A percentile compares a stretch with the other conserved stretches of the same genome.
Conservation (phyloP, 2,888 invertebrate species). For the Trissoscelio sp. region DNA sequence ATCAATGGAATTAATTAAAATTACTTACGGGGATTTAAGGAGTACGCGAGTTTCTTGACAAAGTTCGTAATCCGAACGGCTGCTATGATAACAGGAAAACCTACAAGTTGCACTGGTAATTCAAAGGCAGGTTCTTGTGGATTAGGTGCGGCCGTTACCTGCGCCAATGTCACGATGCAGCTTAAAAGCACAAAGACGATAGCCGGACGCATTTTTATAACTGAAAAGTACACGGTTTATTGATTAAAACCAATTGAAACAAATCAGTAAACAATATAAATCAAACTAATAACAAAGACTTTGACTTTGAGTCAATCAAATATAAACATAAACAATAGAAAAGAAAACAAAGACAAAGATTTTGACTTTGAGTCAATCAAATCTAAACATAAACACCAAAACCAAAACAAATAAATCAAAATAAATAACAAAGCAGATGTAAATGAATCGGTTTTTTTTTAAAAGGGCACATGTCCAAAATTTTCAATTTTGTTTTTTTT, state of each 20-base stretch:
- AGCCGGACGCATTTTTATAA: conserved; percentile 76
- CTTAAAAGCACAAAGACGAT: conserved; percentile 75
- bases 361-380: too few relatives aligned
- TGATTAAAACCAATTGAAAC: neutral
- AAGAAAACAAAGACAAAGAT: too few relatives aligned
- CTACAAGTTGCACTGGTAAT: conserved; percentile 92
- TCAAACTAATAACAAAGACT: too few relatives aligned
- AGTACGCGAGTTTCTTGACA: conserved; percentile 92
- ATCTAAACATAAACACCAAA: too few relatives aligned
- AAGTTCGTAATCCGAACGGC: conserved; percentile 92
- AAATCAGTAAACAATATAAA: neutral
- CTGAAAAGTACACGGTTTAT: conserved; percentile 20
- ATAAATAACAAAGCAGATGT: too few relatives aligned
- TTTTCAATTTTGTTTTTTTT: too few relatives aligned
- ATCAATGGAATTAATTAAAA: conserved; percentile 55
- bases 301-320: too few relatives aligned
- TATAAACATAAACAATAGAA: too few relatives aligned
- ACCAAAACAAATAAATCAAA: too few relatives aligned
- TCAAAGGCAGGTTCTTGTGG: conserved; percentile 87
- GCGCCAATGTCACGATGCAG: conserved; percentile 75
- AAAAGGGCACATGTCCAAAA: too few relatives aligned
- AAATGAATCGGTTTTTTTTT: too few relatives aligned
- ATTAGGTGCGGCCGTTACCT: conserved; percentile 77
- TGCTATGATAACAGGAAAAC: conserved; percentile 92
- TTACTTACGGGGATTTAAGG: conserved; percentile 89